Percentiles rank a stretch among this genome's conserved stretches.
Evolutionary conservation across 1,140 invertebrate species (phyloP).

Genomic region (Neelides sp.): DNA sequence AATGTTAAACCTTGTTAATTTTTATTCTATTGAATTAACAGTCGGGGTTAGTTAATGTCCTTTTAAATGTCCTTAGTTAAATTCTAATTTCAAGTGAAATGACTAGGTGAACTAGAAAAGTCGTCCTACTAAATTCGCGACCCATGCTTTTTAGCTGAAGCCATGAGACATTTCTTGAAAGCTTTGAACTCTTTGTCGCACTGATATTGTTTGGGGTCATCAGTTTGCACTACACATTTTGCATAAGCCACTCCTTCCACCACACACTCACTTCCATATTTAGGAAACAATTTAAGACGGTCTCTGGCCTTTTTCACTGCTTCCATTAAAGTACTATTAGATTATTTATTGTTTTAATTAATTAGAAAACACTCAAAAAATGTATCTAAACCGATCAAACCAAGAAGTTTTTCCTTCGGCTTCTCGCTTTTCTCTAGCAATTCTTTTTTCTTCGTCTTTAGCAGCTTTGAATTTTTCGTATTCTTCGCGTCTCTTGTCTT

Average conservation of each 20-base stretch:
- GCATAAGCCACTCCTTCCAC: conserved; percentile 56
- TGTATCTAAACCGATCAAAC: background rate
- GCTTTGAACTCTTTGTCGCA: conserved; percentile 60
- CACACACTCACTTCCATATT: conserved; percentile 54
- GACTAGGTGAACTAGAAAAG: background rate
- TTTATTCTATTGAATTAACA: background rate
- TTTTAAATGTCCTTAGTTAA: background rate
- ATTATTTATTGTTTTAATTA: no score
- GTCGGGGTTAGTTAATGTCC: background rate
- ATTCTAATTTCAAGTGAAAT: background rate
- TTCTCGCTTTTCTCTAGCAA: background rate
- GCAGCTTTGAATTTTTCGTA: background rate
- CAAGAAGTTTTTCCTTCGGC: background rate
- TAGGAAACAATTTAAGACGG: conserved; percentile 57
- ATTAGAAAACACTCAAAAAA: background rate
- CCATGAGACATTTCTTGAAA: conserved; percentile 43
- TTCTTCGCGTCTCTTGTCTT: conserved; percentile 7
- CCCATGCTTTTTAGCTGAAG: conserved; percentile 33
- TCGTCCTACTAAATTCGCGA: conserved; percentile 27
- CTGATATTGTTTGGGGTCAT: conserved; percentile 55
- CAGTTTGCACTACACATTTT: conserved; percentile 53
- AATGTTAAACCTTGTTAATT: background rate
- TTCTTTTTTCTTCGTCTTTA: background rate
- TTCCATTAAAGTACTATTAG: conserved; percentile 52
- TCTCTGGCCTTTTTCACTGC: conserved; percentile 57